A percentile compares a stretch with the other conserved stretches of the same genome.
Evolutionary conservation across 2,113 vertebrate genomes (phyloP).

Genomic region (Phalacrocorax brasilianus): DNA sequence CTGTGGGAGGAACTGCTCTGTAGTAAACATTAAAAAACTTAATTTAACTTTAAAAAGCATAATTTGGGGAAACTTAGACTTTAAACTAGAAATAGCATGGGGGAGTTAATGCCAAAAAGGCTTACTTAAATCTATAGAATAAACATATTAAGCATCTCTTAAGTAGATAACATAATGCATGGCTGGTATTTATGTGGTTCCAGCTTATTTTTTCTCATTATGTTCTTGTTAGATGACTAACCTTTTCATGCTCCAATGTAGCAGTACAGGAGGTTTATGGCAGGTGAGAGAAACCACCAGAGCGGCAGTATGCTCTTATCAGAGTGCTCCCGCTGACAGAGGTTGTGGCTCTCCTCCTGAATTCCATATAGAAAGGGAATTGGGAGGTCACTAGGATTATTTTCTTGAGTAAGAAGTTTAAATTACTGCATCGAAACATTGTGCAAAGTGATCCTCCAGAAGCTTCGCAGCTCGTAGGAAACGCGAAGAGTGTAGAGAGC

Average conservation of each 20-base stretch:
- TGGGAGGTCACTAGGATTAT: rapidly evolving
- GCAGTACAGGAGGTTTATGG: background rate
- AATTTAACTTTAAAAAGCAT: background rate
- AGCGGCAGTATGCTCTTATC: background rate
- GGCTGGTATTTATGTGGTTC: background rate
- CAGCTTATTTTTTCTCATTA: background rate
- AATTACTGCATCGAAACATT: background rate
- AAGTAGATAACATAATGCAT: background rate
- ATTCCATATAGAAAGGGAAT: background rate
- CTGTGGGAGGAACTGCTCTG: background rate
- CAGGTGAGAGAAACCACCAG: background rate
- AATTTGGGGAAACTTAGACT: background rate
- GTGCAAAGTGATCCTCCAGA: background rate
- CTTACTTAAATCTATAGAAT: background rate
- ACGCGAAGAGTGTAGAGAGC: background rate
- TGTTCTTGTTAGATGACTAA: background rate
- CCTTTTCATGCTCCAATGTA: background rate
- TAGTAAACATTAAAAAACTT: background rate
- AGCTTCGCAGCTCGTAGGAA: background rate
- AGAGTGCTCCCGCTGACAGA: background rate
- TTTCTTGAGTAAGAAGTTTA: background rate
- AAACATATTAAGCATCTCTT: background rate
- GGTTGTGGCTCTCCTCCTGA: background rate
- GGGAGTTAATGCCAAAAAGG: background rate
- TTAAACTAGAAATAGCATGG: background rate